Conservation (phyloP, 1,140 invertebrate species). For the Parasteatoda tepidariorum region DNA sequence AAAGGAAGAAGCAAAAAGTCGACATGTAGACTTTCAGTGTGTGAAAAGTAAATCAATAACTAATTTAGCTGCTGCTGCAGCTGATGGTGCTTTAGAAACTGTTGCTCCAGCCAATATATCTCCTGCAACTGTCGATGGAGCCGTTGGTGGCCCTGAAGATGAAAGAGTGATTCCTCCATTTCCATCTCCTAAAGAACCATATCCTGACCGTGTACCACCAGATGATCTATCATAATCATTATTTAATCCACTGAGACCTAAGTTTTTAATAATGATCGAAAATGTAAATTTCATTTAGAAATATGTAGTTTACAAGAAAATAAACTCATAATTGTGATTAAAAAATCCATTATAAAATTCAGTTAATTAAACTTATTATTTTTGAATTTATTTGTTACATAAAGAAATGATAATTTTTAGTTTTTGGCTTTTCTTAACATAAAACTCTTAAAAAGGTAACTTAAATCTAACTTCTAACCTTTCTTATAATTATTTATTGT, state of each 20-base stretch:
- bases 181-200: conserved; percentile 69
- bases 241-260: neutral
- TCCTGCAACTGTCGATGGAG: conserved; percentile 57
- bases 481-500: too few species aligned
- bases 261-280: neutral
- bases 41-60: conserved; percentile 95
- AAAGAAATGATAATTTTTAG: too few species aligned
- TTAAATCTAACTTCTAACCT: too few species aligned
- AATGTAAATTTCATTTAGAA: too few species aligned
- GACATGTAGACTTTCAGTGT: conserved; percentile 99
- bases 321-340: too few species aligned
- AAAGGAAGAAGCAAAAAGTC: conserved; percentile 98
- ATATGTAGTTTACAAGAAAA: neutral
- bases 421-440: too few species aligned
- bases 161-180: conserved; percentile 67
- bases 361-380: too few species aligned
- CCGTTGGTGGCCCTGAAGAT: conserved; percentile 64
- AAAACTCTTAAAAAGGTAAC: too few species aligned
- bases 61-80: conserved; percentile 88
- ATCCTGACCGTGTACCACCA: conserved; percentile 68
- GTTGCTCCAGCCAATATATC: conserved; percentile 40
- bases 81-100: conserved; percentile 69
- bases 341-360: too few species aligned
- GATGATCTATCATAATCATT: conserved; percentile 64
- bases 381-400: too few species aligned